Evolutionary conservation across 2,113 vertebrate genomes (phyloP).

Genomic region (Clarias magur): DNA sequence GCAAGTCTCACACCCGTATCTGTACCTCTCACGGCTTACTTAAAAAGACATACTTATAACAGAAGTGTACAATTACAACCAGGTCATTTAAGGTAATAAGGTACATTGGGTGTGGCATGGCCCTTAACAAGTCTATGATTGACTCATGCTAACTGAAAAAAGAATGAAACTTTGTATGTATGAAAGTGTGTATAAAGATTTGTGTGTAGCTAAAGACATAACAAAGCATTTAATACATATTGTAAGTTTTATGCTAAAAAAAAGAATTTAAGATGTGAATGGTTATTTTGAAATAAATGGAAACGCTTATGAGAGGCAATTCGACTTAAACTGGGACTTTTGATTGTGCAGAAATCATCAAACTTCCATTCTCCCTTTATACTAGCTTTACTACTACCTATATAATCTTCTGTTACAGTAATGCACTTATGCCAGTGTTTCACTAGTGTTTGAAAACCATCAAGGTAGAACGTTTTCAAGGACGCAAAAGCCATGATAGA

Average conservation of each 20-base stretch:
- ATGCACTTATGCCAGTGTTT: too few species aligned
- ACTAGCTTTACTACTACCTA: too few species aligned
- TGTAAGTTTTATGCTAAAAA: neutral
- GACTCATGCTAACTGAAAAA: slow-evolving; percentile 45
- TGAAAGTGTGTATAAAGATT: neutral
- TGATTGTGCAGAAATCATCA: too few species aligned
- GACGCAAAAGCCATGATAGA: too few species aligned
- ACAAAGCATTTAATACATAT: neutral
- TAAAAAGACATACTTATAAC: neutral
- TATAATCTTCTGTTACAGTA: too few species aligned
- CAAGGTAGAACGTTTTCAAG: too few species aligned
- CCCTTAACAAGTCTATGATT: slow-evolving; percentile 28
- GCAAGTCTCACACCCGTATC: neutral
- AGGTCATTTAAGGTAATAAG: slow-evolving; percentile 28
- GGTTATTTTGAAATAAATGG: neutral
- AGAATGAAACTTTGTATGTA: too few species aligned
- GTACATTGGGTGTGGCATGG: neutral
- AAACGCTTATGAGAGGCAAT: neutral
- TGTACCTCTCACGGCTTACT: neutral
- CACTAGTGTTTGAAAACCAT: too few species aligned
- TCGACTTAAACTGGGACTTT: too few species aligned
- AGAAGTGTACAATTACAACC: neutral
- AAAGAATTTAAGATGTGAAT: neutral
- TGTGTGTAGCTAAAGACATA: neutral
- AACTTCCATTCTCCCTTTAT: too few species aligned